Conservation (phyloP, 1,140 invertebrate genomes). For the Tetraneura akinire region DNA sequence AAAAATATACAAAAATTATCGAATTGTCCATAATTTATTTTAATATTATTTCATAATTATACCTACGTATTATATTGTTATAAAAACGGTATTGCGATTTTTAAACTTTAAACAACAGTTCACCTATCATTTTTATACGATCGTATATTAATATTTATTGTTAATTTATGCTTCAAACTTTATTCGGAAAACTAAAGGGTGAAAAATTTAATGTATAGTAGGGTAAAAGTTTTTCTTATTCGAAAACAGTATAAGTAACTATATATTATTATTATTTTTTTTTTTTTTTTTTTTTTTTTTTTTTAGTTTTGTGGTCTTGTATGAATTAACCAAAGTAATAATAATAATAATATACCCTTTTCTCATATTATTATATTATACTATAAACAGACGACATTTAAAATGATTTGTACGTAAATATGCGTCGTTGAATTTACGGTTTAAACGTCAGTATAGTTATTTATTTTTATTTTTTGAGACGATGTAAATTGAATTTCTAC, state of each 20-base stretch:
- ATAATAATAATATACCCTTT: neutral
- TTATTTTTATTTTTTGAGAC: neutral
- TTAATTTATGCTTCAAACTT: conserved; percentile 36
- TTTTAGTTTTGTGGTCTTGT: neutral
- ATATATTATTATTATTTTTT: too few relatives aligned
- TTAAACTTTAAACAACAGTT: neutral
- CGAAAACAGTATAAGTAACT: neutral
- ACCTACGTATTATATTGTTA: too few relatives aligned
- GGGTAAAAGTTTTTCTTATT: conserved; percentile 25
- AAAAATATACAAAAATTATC: neutral
- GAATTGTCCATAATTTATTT: neutral
- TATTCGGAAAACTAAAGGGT: conserved; percentile 26
- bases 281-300: neutral
- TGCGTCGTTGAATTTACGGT: neutral
- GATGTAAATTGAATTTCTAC: conserved; percentile 28
- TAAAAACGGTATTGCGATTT: conserved; percentile 2
- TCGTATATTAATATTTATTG: conserved; percentile 36
- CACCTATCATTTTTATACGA: conserved; percentile 36
- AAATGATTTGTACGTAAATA: neutral
- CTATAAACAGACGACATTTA: too few relatives aligned
- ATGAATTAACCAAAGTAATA: conserved; percentile 25
- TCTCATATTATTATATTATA: too few relatives aligned
- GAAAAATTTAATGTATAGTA: conserved; percentile 3
- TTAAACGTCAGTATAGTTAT: too few relatives aligned
- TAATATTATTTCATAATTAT: conserved; percentile 23